phyloP scores from a whole-genome alignment of 2,888 invertebrate genomes.

The Suillia variegata region DNA sequence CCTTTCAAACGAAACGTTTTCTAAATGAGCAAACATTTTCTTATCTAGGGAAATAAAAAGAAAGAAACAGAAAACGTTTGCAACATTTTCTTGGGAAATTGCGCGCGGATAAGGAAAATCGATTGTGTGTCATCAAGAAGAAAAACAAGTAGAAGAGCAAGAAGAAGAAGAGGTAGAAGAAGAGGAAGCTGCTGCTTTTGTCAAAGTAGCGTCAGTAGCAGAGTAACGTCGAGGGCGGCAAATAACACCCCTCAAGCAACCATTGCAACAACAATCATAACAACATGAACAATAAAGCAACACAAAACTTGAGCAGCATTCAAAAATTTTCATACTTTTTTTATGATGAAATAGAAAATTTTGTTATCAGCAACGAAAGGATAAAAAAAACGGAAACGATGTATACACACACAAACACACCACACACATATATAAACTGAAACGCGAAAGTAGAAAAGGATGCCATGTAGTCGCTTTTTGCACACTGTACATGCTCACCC shows the following conservation, averaged over 20 bases:
- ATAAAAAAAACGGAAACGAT: conserved; percentile 46
- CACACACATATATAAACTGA: conserved; percentile 27
- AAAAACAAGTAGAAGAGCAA: no score
- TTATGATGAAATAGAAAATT: conserved; percentile 53
- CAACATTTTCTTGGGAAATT: conserved; percentile 21
- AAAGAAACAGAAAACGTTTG: not conserved
- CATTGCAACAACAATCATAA: not conserved
- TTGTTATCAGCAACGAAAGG: conserved; percentile 53
- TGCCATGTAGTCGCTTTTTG: not conserved
- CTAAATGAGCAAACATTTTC: no score
- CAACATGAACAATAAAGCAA: conserved; percentile 4
- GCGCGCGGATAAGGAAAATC: conserved; percentile 38
- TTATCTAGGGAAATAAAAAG: not conserved
- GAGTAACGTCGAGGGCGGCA: not conserved
- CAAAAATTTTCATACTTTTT: conserved; percentile 17
- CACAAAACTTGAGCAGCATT: not conserved
- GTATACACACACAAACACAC: conserved; percentile 14
- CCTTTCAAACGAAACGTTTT: no score
- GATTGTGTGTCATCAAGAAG: conserved; percentile 29
- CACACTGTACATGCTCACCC: no score
- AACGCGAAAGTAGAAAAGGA: no score
- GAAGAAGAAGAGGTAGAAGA: no score
- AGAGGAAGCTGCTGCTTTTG: no score
- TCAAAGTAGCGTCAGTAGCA: not conserved
- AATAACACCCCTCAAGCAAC: conserved; percentile 8